Evolutionary conservation across 35 echinoderm and acorn worm species (phyloP).

Genomic region (Holothuria glaberrima): DNA sequence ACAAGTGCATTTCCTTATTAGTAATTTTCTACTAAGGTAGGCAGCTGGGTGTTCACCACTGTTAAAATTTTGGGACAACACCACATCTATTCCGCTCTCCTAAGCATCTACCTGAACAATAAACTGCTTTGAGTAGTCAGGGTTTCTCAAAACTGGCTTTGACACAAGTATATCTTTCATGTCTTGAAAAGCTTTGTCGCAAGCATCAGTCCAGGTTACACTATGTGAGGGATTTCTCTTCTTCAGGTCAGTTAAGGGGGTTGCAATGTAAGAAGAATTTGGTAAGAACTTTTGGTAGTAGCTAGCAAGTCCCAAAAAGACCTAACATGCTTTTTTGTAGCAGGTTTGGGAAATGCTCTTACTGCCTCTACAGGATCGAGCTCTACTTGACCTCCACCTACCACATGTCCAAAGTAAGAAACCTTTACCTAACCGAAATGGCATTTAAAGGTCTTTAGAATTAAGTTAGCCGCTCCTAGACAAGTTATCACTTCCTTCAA

Average conservation of each 20-base stretch:
- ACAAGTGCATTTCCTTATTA: conserved; percentile 7
- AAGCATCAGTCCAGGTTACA: too few species aligned
- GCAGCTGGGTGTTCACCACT: not conserved
- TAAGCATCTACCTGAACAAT: conserved; percentile 43
- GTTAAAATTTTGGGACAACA: conserved; percentile 21
- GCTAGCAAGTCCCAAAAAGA: conserved; percentile 58
- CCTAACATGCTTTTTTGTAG: conserved; percentile 62
- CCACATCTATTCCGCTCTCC: not conserved
- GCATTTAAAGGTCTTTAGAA: conserved; percentile 53
- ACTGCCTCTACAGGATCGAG: conserved; percentile 51
- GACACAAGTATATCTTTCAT: not conserved
- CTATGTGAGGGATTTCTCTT: too few species aligned
- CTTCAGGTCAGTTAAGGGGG: conserved; percentile 48
- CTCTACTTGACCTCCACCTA: conserved; percentile 47
- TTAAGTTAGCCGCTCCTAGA: conserved; percentile 50
- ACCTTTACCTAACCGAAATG: conserved; percentile 10
- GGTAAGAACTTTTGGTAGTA: conserved; percentile 75
- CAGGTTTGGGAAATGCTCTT: conserved; percentile 27
- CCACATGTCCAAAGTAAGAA: conserved; percentile 55
- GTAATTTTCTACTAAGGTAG: conserved; percentile 28
- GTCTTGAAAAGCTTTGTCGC: not conserved
- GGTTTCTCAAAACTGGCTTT: conserved; percentile 19
- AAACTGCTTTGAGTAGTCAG: conserved; percentile 7
- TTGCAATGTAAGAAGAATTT: conserved; percentile 53
- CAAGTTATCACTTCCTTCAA: conserved; percentile 15